phyloP scores from a whole-genome alignment of 2,113 vertebrate species.

The Sorex araneus region DNA sequence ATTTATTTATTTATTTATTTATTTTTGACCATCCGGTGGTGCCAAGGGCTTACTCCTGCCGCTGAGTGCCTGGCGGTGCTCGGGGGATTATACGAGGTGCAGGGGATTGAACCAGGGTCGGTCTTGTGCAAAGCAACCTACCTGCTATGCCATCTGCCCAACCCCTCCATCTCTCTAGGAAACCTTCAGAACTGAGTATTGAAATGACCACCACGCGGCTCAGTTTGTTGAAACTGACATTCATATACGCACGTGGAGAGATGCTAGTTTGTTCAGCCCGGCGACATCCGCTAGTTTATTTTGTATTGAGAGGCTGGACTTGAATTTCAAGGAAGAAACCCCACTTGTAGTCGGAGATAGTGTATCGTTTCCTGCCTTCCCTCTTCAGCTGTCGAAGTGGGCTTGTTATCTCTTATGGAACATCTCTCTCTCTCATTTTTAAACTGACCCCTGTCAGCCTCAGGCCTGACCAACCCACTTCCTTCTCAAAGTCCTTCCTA shows the following conservation, averaged over 20 bases:
- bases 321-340: not conserved
- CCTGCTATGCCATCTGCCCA: not conserved
- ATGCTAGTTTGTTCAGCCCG: not conserved
- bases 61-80: not conserved
- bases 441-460: not conserved
- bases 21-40: too few relatives aligned
- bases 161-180: not conserved
- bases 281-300: not conserved
- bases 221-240: not conserved
- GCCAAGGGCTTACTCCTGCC: too few relatives aligned
- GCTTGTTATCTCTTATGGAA: too few relatives aligned
- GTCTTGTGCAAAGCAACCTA: not conserved
- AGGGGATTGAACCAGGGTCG: too few relatives aligned
- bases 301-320: not conserved
- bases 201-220: too few relatives aligned
- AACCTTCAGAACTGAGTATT: not conserved
- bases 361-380: not conserved
- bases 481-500: not conserved
- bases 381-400: too few relatives aligned
- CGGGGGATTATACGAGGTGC: too few relatives aligned
- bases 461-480: not conserved
- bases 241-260: rapidly evolving
- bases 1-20: too few relatives aligned
- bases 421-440: not conserved
- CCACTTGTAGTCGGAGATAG: not conserved